phyloP scores from a whole-genome alignment of 1,140 invertebrate genomes.

The Brachionus rubens region DNA sequence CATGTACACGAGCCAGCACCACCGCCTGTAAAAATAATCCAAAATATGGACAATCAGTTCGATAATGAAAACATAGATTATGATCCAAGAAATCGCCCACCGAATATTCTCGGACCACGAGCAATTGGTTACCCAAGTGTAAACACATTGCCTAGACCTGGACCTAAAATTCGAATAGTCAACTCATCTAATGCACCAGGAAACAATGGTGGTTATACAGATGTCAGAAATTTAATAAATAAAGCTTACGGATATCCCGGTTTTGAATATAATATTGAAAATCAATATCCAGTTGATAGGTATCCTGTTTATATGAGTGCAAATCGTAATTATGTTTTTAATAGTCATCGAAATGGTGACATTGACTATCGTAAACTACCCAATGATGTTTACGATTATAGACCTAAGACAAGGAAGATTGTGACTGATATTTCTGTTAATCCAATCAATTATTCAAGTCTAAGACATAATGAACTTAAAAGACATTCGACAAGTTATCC shows the following conservation, averaged over 20 bases:
- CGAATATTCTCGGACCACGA: not conserved
- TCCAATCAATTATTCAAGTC: not conserved
- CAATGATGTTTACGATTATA: conserved; percentile 7
- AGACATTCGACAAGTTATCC: not conserved
- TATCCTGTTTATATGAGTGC: not conserved
- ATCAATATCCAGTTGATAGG: not conserved
- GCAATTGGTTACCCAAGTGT: not conserved
- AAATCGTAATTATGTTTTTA: not conserved
- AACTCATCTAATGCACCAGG: not conserved
- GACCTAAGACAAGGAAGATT: not conserved
- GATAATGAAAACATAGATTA: not conserved
- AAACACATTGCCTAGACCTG: not conserved
- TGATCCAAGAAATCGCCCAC: not conserved
- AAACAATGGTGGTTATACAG: not conserved
- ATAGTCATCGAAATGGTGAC: not conserved
- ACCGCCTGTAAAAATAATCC: conserved; percentile 43
- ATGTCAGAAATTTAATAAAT: not conserved
- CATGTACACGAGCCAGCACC: conserved; percentile 39
- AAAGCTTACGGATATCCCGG: not conserved
- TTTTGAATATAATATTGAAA: not conserved
- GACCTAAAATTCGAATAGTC: not conserved
- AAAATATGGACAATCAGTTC: conserved; percentile 28
- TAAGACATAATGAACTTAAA: not conserved
- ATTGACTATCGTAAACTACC: conserved; percentile 3
- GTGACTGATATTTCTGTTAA: not conserved